phyloP scores from a whole-genome alignment of 2,797 vertebrate genomes.

The Chrosomus eos region DNA sequence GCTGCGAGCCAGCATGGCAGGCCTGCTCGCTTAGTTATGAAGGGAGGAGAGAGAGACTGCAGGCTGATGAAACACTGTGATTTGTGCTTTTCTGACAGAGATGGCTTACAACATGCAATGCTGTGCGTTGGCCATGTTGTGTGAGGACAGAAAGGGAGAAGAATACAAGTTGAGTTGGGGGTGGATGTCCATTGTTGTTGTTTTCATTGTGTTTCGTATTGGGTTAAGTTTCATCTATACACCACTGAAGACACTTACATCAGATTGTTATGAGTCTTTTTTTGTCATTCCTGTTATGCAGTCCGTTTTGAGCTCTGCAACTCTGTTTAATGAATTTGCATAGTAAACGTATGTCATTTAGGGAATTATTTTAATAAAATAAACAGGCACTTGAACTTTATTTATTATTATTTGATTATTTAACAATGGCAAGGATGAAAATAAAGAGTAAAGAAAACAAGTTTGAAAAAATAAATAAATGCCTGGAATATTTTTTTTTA shows the following conservation, averaged over 20 bases:
- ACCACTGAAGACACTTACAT: slow-evolving; percentile 17
- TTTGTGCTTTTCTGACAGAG: slow-evolving; percentile 69
- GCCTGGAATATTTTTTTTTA: background rate
- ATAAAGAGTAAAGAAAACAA: background rate
- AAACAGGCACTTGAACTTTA: background rate
- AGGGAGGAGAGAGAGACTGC: slow-evolving; percentile 59
- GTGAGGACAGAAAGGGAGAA: slow-evolving; percentile 70
- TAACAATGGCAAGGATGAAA: background rate
- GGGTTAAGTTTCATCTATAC: slow-evolving; percentile 52
- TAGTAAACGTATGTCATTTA: background rate
- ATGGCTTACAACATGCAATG: slow-evolving; percentile 69
- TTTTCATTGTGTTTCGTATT: slow-evolving; percentile 62
- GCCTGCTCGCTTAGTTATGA: slow-evolving; percentile 76
- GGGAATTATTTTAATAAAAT: background rate
- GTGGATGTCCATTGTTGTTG: slow-evolving; percentile 67
- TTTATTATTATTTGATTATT: background rate
- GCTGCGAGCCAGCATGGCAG: slow-evolving; percentile 72
- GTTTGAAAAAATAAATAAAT: background rate
- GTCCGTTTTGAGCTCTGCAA: background rate
- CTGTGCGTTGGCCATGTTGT: slow-evolving; percentile 72
- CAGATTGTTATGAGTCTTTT: background rate
- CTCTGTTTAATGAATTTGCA: background rate
- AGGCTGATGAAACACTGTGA: slow-evolving; percentile 76
- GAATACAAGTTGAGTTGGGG: slow-evolving; percentile 75
- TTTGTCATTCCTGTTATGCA: background rate